Base-by-base conservation (phyloP, 2,888 invertebrate genomes). In the Brachyopa scutellaris region DNA sequence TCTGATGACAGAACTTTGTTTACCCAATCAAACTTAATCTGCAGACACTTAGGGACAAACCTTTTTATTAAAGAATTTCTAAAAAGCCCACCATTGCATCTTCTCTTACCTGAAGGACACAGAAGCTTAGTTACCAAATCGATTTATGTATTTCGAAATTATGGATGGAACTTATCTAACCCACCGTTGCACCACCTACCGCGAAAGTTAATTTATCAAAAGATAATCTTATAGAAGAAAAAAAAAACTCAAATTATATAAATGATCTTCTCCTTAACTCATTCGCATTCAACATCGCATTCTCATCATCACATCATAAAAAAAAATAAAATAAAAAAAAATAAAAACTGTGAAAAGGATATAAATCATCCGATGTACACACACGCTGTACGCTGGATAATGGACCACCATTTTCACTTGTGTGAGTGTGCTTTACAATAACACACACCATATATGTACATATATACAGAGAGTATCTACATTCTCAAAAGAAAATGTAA, bases 361-460 rank as follows among this genome's bases (percentile, higher is more conserved):
- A 69, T 77, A 77, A 77, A 69, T 77, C 77, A 69, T 69, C 53
- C 33, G 42, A 7, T 19, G 23, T 40, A 29, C 42, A 76, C 36
- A 29, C 11, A 42, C 26, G n/a, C 31, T 26, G 53, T 3, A 33
- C 47, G 23, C 36, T 47, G 13, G 33, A 49, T 62, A 47, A 62
- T 47, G 57, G 57, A 57, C 55, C n/a, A n/a, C 55, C 42, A 11
- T 11, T 9, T 42, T 7, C 23, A 23, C 23, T 5, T n/a, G 51
- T 17, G 9, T 23, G 9, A 33, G 51, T 29, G 33, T 66, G 31
- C 51, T 42, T 53, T 59, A 53, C 67, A 57, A 66, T 59, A 51
- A 23, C 33, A 59, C 29, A 21, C n/a, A 23, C 13, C 49, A n/a
- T 38, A 29, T 17, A 40, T 51, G 11, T 26, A 40, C n/a, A n/a